Percentiles rank a stretch among this genome's conserved stretches.
phyloP scores from a whole-genome alignment of 1,140 invertebrate species.

The Drosophila mauritiana region DNA sequence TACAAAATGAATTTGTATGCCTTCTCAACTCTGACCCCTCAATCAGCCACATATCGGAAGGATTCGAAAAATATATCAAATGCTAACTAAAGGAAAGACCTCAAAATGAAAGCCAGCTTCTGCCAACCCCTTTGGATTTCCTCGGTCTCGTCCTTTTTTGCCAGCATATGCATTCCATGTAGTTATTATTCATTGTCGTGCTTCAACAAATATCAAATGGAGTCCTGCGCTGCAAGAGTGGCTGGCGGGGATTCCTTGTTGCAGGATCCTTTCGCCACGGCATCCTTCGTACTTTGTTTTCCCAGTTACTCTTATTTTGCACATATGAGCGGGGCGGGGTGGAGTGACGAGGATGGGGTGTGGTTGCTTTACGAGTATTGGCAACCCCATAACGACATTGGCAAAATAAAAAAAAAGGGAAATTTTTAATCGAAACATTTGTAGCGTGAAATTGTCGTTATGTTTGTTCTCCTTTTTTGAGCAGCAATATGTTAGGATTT shows the following conservation, averaged over 20 bases:
- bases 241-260: slow-evolving; percentile 44
- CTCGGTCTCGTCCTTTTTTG: slow-evolving; percentile 27
- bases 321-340: slow-evolving; percentile 46
- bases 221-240: slow-evolving; percentile 37
- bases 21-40: not conserved
- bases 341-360: slow-evolving; percentile 29
- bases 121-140: slow-evolving; percentile 25
- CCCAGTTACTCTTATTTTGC: slow-evolving; percentile 44
- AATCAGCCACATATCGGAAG: not conserved
- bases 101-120: slow-evolving; percentile 23
- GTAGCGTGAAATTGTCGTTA: slow-evolving; percentile 78
- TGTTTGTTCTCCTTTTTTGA: slow-evolving; percentile 53
- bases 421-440: slow-evolving; percentile 78
- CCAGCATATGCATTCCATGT: slow-evolving; percentile 67
- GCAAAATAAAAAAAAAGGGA: slow-evolving; percentile 27
- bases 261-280: slow-evolving; percentile 9
- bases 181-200: slow-evolving; percentile 81
- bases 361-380: slow-evolving; percentile 48
- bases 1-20: not conserved
- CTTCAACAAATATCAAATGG: slow-evolving; percentile 76
- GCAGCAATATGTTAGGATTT: slow-evolving; percentile 75
- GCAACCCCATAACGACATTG: slow-evolving; percentile 54
- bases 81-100: slow-evolving; percentile 7
- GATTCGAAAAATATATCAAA: not conserved
- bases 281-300: slow-evolving; percentile 32